phyloP scores from a whole-genome alignment of 92 coral and sea anemone genomes.

The Epizoanthus scotinus region DNA sequence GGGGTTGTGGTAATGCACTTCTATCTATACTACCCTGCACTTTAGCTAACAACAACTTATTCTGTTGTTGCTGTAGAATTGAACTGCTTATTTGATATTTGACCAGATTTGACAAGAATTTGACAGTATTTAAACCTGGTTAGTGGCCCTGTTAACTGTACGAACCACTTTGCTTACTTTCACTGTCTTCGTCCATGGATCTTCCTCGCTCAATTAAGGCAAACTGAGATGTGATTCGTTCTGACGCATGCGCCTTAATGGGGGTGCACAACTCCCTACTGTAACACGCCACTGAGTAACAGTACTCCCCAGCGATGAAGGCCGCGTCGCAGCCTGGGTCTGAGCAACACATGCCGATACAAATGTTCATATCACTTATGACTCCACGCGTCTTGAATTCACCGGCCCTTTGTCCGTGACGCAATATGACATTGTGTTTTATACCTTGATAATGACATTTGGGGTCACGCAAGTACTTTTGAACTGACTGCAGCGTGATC shows the following conservation, averaged over 20 bases:
- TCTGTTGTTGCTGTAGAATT: no score
- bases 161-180: slow-evolving; percentile 66
- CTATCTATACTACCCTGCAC: no score
- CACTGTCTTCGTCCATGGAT: slow-evolving; percentile 47
- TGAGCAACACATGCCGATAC: slow-evolving; percentile 83
- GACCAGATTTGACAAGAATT: no score
- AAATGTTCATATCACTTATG: slow-evolving; percentile 70
- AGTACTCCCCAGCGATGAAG: slow-evolving; percentile 79
- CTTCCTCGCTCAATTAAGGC: slow-evolving; percentile 48
- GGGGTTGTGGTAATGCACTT: no score
- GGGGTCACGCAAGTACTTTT: slow-evolving; percentile 43
- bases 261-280: slow-evolving; percentile 79
- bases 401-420: slow-evolving; percentile 78
- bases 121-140: no score
- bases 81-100: no score
- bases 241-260: slow-evolving; percentile 44
- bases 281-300: slow-evolving; percentile 88
- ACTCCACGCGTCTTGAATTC: slow-evolving; percentile 72
- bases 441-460: slow-evolving; percentile 71
- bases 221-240: slow-evolving; percentile 56
- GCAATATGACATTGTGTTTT: slow-evolving; percentile 77
- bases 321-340: slow-evolving; percentile 82
- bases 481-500: slow-evolving; percentile 25
- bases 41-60: no score
- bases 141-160: background rate